Base-by-base conservation (phyloP, 2,797 vertebrate species). In the Xiphophorus birchmanni region DNA sequence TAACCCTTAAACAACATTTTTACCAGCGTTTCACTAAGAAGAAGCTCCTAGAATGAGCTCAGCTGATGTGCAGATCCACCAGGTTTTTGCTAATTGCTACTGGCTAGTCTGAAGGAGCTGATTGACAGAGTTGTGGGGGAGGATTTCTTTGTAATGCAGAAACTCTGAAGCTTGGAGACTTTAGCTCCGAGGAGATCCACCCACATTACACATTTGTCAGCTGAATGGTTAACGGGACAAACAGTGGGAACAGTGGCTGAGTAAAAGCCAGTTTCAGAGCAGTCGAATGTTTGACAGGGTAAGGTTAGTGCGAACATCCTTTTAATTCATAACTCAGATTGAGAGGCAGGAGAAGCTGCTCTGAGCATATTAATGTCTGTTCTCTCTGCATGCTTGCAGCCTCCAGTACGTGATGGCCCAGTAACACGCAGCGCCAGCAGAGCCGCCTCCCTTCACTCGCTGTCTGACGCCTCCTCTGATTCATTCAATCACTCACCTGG, bases 381-480 rank as follows among this genome's bases (percentile, higher is more conserved):
- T n/a, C 87, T 54, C 26, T 83, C 32, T 32, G 48, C 83, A 78
- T 88, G 63, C 95, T 84, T 75, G 60, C 92, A 99, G 98, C 97
- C 98, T 82, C 98, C 98, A 0, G 82, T 98, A 71, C 96, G 98
- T 47, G 89, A 81, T 42, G 81, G 73, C 35, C 67, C 93, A 0
- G 72, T 89, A 54, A 95, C 84, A 37, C 95, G 92, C 77, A 94
- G 92, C 13, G 94, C 92, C 75, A 92, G 93, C 3, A 94, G 94
- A 77, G 93, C 96, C 0, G 96, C 96, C 37, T 95, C 95, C 17
- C 95, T 96, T 82, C 95, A 97, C 92, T 95, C 94, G 85, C 93
- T 97, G 0, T 98, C 96, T 0, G 96, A 97, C 76, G 96, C 96
- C 44, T 97, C 97, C 6, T 95, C 93, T 0, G 97, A 98, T 88